Conservation (phyloP, 2,888 invertebrate species). For the Papilio demoleus region DNA sequence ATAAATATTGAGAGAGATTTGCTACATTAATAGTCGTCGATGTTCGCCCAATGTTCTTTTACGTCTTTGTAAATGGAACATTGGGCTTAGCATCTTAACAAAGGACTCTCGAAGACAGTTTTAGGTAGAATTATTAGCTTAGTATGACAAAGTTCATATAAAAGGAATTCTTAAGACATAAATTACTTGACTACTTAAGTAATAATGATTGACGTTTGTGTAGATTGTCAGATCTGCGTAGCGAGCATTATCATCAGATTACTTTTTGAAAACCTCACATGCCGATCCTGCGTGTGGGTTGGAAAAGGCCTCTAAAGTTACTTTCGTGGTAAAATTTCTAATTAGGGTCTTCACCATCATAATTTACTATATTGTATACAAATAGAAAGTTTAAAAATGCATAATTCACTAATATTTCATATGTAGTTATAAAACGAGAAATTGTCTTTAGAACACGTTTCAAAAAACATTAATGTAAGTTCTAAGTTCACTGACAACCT, state of each 20-base stretch:
- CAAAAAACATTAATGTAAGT: neutral
- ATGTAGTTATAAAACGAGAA: neutral
- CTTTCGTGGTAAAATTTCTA: neutral
- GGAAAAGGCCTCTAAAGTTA: neutral
- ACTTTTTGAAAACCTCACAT: too few relatives aligned
- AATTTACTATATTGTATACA: neutral
- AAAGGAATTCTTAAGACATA: neutral
- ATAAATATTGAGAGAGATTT: slow-evolving; percentile 71
- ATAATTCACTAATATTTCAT: neutral
- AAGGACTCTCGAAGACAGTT: neutral
- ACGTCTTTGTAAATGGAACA: neutral
- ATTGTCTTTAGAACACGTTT: neutral
- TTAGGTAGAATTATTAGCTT: too few relatives aligned
- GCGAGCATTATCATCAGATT: neutral
- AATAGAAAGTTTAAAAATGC: slow-evolving; percentile 6
- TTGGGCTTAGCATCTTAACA: neutral
- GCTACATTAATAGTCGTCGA: slow-evolving; percentile 34
- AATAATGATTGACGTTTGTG: neutral
- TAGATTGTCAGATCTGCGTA: neutral
- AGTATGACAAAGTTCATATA: too few relatives aligned
- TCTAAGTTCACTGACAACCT: neutral
- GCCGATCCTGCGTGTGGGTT: neutral
- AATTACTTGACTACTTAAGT: neutral
- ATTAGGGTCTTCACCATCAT: slow-evolving; percentile 7
- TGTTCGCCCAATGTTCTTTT: neutral